Conservation (phyloP, 2,113 vertebrate species). For the Phalacrocorax pelagicus region DNA sequence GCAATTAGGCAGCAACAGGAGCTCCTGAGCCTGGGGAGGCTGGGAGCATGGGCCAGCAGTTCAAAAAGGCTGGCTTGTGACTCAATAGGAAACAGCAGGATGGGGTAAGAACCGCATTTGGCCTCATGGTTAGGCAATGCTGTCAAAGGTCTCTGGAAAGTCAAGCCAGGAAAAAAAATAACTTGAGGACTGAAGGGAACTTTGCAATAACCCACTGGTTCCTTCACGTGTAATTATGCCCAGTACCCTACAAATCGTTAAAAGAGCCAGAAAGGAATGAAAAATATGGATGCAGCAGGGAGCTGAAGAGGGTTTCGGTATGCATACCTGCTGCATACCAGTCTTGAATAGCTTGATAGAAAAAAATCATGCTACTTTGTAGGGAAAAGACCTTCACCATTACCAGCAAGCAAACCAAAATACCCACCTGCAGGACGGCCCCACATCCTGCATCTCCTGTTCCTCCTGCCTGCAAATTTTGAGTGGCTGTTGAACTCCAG, state of each 20-base stretch:
- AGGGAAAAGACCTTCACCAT: not conserved
- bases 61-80: not conserved
- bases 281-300: not conserved
- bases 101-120: not conserved
- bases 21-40: not conserved
- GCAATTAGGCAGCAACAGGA: not conserved
- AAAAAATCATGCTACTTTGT: not conserved
- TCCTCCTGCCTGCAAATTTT: not conserved
- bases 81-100: not conserved
- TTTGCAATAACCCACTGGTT: not conserved
- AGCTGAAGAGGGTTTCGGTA: not conserved
- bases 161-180: not conserved
- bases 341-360: not conserved
- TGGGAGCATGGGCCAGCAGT: not conserved
- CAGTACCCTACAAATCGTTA: not conserved
- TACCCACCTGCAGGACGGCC: not conserved
- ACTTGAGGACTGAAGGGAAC: not conserved
- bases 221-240: not conserved
- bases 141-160: not conserved
- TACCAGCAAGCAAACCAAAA: not conserved
- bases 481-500: not conserved
- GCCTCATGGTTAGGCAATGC: not conserved
- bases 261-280: not conserved
- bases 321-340: not conserved
- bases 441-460: accelerated